Percentiles rank a stretch among this genome's conserved stretches.
Conservation (phyloP, 2,797 vertebrate genomes). For the Cyprinodon diabolis region DNA sequence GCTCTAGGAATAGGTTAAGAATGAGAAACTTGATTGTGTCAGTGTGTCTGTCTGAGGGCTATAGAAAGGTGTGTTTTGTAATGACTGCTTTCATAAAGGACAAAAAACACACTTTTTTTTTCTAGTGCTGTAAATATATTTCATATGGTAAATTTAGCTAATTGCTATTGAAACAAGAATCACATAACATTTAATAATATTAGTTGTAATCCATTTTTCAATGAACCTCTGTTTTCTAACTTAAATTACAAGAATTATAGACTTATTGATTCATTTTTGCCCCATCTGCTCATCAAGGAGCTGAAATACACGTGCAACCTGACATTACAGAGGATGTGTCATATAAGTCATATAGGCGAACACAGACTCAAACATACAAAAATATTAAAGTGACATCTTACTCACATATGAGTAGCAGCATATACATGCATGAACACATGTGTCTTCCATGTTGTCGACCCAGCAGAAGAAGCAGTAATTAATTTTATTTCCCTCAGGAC, state of each 20-base stretch:
- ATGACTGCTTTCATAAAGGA: too few species aligned
- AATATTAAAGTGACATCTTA: conserved; percentile 41
- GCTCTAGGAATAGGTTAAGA: too few species aligned
- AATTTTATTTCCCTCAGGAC: conserved; percentile 69
- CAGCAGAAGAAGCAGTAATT: conserved; percentile 75
- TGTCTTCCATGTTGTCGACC: conserved; percentile 30
- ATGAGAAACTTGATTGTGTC: too few species aligned
- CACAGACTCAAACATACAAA: conserved; percentile 30
- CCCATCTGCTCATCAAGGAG: conserved; percentile 54
- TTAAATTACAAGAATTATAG: not conserved
- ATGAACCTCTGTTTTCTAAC: conserved; percentile 4
- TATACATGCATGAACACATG: conserved; percentile 6
- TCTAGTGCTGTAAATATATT: not conserved
- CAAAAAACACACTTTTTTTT: not conserved
- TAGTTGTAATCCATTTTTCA: conserved; percentile 30
- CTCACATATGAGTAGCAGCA: conserved; percentile 35
- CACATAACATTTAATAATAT: not conserved
- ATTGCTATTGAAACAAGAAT: not conserved
- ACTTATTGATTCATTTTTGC: conserved; percentile 47
- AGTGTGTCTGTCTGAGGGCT: too few species aligned
- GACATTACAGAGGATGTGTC: conserved; percentile 60
- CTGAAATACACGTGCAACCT: conserved; percentile 45
- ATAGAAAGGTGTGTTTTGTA: too few species aligned
- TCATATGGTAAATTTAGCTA: not conserved
- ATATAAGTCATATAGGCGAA: conserved; percentile 53